Evolutionary conservation across 35 echinoderm and acorn worm species (phyloP), one percentile per base, ranked within the genome.

Genomic region (Acanthaster planci): DNA sequence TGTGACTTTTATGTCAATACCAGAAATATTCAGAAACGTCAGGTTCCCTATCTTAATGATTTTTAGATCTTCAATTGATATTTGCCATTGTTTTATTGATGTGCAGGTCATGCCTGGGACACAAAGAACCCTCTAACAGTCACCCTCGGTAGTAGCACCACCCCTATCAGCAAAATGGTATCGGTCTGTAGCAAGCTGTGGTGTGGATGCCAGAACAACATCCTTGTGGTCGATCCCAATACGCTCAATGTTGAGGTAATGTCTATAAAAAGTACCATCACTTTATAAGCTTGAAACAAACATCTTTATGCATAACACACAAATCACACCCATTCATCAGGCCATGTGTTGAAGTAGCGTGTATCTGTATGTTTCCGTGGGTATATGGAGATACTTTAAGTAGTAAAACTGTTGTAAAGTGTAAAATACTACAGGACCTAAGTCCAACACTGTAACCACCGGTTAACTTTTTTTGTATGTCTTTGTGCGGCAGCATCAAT

Each of bases 161-260:
- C 95, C 32, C 95, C 95, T 39, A 98, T 98, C 68, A 98, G 84
- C 32, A 91, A 87, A 77, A 98, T 97, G 95, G 95, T 93, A 77
- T 89, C 95, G 31, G 95, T 98, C 32, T 78, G 88, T 40, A 88
- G 92, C n/a, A 93, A 98, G 76, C 89, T 98, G 2, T 98, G 95
- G 95, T 98, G 95, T 87, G 95, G 91, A 17, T 91, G 95, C 53
- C 95, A 98, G 55, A 98, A 98, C 60, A 93, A 87, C 78, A 86
- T 98, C 39, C 77, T 98, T 27, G 83, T 98, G 26, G 95, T 98
- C 29, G 95, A 98, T 84, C 95, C 95, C 26, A 76, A 84, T 32
- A 86, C 92, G 36, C 85, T 98, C 16, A 91, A 85, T 54, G 84
- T 98, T 44, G 92, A 98, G 92, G 95, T 98, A 91, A 87, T 84